Percentiles rank a stretch among this genome's conserved stretches.
Evolutionary conservation across 2,797 vertebrate species (phyloP).

Genomic region (Cirrhinus mrigala): DNA sequence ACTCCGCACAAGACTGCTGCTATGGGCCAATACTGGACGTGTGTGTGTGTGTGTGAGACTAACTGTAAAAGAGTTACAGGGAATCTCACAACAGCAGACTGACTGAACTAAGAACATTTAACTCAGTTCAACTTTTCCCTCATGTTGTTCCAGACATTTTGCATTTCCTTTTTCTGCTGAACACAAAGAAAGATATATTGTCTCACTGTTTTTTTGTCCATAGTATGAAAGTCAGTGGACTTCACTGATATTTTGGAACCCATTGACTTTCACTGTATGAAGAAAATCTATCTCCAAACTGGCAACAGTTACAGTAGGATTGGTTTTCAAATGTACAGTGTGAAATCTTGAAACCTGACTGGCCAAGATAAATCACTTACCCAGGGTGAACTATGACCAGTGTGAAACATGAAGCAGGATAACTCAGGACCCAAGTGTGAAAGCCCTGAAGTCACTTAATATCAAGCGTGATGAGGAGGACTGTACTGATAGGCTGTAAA

Average conservation of each 20-base stretch:
- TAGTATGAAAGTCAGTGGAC: not conserved
- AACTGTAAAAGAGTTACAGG: not conserved
- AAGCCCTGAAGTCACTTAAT: not conserved
- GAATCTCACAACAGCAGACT: not conserved
- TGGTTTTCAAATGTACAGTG: not conserved
- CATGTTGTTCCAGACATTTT: not conserved
- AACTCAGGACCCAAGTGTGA: not conserved
- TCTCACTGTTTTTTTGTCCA: not conserved
- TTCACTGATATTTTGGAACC: too few relatives aligned
- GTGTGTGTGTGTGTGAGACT: not conserved
- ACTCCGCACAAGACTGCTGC: not conserved
- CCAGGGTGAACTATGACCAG: not conserved
- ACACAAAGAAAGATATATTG: not conserved
- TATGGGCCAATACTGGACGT: constrained; percentile 13
- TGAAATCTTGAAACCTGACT: not conserved
- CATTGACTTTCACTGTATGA: not conserved
- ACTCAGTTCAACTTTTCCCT: not conserved
- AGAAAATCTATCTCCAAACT: too few relatives aligned
- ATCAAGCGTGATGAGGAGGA: not conserved
- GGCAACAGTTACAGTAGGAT: not conserved
- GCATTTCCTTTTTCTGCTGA: not conserved
- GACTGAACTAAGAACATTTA: not conserved
- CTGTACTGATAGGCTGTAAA: not conserved
- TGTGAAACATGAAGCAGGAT: constrained; percentile 23
- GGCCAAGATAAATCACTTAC: not conserved